Evolutionary conservation across 2,888 invertebrate species (phyloP).

Genomic region (Acronicta leporina): DNA sequence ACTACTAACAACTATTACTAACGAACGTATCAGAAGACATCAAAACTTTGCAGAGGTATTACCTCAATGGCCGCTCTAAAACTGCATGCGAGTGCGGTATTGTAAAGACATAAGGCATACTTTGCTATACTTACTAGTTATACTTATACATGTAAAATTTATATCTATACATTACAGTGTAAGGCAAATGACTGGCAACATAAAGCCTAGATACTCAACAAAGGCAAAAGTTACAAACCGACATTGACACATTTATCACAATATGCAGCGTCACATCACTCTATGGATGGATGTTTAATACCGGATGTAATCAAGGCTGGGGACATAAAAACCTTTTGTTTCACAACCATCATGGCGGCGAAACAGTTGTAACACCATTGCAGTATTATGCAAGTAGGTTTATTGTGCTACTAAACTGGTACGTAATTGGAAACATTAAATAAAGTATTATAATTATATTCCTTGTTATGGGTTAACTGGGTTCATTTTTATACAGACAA

Average conservation of each 20-base stretch:
- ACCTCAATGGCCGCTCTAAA: neutral
- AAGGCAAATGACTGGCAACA: constrained; percentile 9
- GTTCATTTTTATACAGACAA: constrained; percentile 23
- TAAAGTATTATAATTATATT: constrained; percentile 21
- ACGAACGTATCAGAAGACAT: neutral
- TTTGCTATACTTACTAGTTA: neutral
- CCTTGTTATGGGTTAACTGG: neutral
- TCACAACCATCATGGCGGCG: constrained; percentile 35
- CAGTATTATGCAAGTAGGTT: constrained; percentile 6
- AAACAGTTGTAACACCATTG: constrained; percentile 21
- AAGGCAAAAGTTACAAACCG: constrained; percentile 29
- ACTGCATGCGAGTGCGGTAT: neutral
- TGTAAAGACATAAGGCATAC: neutral
- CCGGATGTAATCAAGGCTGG: constrained; percentile 60
- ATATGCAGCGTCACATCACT: constrained; percentile 39
- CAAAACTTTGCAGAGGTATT: too few relatives aligned
- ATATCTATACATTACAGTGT: neutral
- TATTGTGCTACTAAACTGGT: constrained; percentile 4
- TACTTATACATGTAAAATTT: neutral
- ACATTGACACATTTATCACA: constrained; percentile 43
- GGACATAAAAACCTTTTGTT: constrained; percentile 59
- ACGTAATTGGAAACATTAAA: too few relatives aligned
- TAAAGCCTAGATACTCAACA: constrained; percentile 9
- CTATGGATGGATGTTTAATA: constrained; percentile 57
- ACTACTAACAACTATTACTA: too few relatives aligned